These are phyloP conservation scores for Lepidocyrtoides sp. DNA, from an alignment of 2,888 invertebrate species.

Conservation along the genomic window DNA sequence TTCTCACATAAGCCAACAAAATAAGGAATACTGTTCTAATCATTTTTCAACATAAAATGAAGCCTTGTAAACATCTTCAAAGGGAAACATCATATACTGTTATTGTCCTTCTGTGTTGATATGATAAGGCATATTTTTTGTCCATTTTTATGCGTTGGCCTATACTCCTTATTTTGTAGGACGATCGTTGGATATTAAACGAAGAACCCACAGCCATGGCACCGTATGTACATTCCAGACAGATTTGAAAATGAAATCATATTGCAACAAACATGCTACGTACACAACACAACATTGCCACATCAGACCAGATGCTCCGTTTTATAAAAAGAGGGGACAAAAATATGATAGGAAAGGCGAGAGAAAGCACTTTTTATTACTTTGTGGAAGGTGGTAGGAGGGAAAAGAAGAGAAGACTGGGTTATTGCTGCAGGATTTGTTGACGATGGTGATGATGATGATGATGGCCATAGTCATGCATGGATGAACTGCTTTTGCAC, in stretches of 20 bases:
- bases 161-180: background rate
- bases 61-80: too few relatives aligned
- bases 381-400: constrained; percentile 9
- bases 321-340: background rate
- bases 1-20: background rate
- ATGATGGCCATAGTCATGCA: too few relatives aligned
- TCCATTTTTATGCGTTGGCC: background rate
- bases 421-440: background rate
- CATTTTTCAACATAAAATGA: background rate
- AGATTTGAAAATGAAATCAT: constrained; percentile 28
- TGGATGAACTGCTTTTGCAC: too few relatives aligned
- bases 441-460: background rate
- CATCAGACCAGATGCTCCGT: constrained; percentile 17
- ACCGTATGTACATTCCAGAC: too few relatives aligned
- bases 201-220: too few relatives aligned
- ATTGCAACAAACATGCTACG: constrained; percentile 16
- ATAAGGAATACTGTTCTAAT: background rate
- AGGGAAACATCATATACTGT: too few relatives aligned
- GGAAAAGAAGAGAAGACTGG: too few relatives aligned
- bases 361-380: constrained; percentile 37
- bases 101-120: background rate
- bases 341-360: background rate
- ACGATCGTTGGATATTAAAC: too few relatives aligned
- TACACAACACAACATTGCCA: background rate
- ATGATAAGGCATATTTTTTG: constrained; percentile 14